Conservation (phyloP, 2,797 vertebrate species). For the Trachurus trachurus region DNA sequence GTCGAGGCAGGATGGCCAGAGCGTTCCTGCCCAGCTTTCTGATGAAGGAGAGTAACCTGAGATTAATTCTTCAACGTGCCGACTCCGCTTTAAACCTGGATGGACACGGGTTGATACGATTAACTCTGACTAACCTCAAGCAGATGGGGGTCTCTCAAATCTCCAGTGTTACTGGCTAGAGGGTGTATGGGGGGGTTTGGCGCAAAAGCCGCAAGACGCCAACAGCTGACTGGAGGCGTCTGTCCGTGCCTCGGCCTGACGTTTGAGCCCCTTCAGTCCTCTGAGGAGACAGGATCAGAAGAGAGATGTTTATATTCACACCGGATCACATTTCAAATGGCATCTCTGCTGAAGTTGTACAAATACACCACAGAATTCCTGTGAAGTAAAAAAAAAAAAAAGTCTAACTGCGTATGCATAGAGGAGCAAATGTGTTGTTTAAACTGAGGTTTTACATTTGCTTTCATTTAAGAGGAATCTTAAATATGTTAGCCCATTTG, state of each 20-base stretch:
- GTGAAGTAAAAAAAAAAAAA: conserved; percentile 13
- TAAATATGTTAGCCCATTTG: conserved; percentile 29
- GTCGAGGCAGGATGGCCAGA: conserved; percentile 32
- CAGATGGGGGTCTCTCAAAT: conserved; percentile 60
- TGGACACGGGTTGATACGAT: conserved; percentile 60
- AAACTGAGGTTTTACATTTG: neutral
- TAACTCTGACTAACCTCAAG: conserved; percentile 69
- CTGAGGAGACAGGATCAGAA: conserved; percentile 67
- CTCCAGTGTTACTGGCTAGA: conserved; percentile 14
- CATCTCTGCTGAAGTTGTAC: conserved; percentile 67
- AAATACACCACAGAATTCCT: conserved; percentile 69
- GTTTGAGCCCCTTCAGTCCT: conserved; percentile 59
- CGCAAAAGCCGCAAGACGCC: conserved; percentile 62
- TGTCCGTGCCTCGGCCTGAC: conserved; percentile 58
- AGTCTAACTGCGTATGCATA: conserved; percentile 2
- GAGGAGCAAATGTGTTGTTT: conserved; percentile 49
- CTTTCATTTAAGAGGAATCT: conserved; percentile 44
- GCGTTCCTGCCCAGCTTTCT: conserved; percentile 44
- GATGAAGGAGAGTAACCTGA: conserved; percentile 64
- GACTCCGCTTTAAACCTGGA: conserved; percentile 62
- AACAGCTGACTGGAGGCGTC: conserved; percentile 77
- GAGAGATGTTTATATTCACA: conserved; percentile 78
- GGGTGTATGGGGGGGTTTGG: conserved; percentile 3
- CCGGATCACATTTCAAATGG: conserved; percentile 77
- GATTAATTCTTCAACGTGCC: conserved; percentile 53